Conservation (phyloP, 1,140 invertebrate genomes). For the Tribolium madens region DNA sequence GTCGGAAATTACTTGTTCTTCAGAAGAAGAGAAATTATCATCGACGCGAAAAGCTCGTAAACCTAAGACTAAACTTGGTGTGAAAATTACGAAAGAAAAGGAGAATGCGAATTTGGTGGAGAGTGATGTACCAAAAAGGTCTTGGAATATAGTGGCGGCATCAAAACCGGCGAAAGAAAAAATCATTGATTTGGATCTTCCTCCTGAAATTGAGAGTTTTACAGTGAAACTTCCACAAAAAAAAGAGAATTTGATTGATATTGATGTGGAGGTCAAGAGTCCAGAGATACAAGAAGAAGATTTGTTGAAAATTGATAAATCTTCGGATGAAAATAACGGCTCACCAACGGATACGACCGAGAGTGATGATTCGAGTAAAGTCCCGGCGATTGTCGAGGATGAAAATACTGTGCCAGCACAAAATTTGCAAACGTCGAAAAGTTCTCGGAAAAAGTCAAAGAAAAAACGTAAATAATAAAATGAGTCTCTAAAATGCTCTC, state of each 20-base stretch:
- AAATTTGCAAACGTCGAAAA: slow-evolving; percentile 49
- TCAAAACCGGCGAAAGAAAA: slow-evolving; percentile 49
- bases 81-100: slow-evolving; percentile 58
- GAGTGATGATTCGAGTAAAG: slow-evolving; percentile 64
- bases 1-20: slow-evolving; percentile 8
- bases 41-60: slow-evolving; percentile 58
- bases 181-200: slow-evolving; percentile 34
- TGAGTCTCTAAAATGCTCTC: slow-evolving; percentile 11
- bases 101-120: slow-evolving; percentile 44
- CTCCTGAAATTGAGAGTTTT: slow-evolving; percentile 48
- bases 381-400: slow-evolving; percentile 51
- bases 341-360: slow-evolving; percentile 63
- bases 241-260: slow-evolving; percentile 53
- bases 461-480: slow-evolving; percentile 58
- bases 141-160: slow-evolving; percentile 59
- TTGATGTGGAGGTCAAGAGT: slow-evolving; percentile 49
- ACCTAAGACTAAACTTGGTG: slow-evolving; percentile 63
- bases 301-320: slow-evolving; percentile 60
- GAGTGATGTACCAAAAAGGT: slow-evolving; percentile 49
- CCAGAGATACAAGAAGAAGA: no score
- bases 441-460: slow-evolving; percentile 54
- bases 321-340: slow-evolving; percentile 61
- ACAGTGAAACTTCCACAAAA: slow-evolving; percentile 49
- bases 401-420: slow-evolving; percentile 35
- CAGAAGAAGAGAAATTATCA: slow-evolving; percentile 55